Conservation (phyloP, 2,797 vertebrate genomes). For the Lithobates sylvaticus region DNA sequence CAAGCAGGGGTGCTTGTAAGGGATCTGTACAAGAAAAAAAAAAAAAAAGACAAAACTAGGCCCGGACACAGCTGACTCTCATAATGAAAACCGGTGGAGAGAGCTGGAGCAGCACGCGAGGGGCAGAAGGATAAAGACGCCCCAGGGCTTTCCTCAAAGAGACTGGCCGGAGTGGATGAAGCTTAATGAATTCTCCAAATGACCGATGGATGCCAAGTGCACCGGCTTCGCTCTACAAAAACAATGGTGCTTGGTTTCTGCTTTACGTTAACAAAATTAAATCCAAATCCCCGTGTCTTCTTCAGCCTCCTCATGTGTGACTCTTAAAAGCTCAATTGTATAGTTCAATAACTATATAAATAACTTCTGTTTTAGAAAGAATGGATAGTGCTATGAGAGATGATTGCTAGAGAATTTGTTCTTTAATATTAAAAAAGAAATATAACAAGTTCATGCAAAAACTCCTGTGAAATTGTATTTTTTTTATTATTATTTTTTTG, state of each 20-base stretch:
- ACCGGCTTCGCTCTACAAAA: constrained; percentile 73
- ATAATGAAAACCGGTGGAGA: constrained; percentile 78
- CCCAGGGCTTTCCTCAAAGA: constrained; percentile 72
- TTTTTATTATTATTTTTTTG: too few relatives aligned
- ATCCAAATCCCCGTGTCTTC: constrained; percentile 67
- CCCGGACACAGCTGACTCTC: constrained; percentile 80
- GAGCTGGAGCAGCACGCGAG: constrained; percentile 74
- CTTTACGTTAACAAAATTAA: constrained; percentile 71
- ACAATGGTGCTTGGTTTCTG: constrained; percentile 66
- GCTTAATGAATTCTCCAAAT: constrained; percentile 79
- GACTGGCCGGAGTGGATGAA: constrained; percentile 79
- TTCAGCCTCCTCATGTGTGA: background rate
- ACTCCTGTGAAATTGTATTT: too few relatives aligned
- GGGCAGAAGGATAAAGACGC: constrained; percentile 71
- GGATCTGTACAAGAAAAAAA: constrained; percentile 70
- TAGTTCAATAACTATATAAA: too few relatives aligned
- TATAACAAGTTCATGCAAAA: too few relatives aligned
- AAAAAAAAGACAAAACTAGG: constrained; percentile 63
- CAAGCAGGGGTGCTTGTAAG: constrained; percentile 84
- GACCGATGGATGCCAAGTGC: constrained; percentile 75
- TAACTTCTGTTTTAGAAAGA: too few relatives aligned
- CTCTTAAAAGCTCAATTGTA: too few relatives aligned
- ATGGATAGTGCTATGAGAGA: too few relatives aligned
- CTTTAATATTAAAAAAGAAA: too few relatives aligned
- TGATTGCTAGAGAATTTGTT: too few relatives aligned